Evolutionary conservation across 2,888 invertebrate genomes (phyloP).

Genomic region (Nemotelus nigrinus): DNA sequence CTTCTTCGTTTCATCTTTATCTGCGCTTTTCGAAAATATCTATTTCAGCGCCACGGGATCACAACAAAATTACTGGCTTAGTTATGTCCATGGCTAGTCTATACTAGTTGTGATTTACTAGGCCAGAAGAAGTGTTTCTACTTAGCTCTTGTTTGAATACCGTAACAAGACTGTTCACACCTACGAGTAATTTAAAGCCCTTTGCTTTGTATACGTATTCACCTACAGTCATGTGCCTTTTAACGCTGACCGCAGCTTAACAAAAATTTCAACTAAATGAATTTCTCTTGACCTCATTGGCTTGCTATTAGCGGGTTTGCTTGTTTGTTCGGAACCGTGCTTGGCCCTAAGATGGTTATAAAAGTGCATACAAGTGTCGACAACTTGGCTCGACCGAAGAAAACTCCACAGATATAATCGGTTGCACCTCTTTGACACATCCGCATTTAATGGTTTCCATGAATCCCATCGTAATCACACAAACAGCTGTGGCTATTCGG

Average conservation of each 20-base stretch:
- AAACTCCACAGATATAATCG: slow-evolving; percentile 4
- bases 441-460: slow-evolving; percentile 7
- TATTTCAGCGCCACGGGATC: no score
- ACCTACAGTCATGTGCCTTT: neutral
- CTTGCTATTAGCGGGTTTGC: slow-evolving; percentile 5
- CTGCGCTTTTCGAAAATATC: no score
- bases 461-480: neutral
- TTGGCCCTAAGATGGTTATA: slow-evolving; percentile 11
- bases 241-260: neutral
- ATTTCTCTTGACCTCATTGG: slow-evolving; percentile 18
- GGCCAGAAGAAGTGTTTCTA: neutral
- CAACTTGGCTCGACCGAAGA: neutral
- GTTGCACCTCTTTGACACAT: neutral
- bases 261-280: neutral
- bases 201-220: neutral
- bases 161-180: neutral
- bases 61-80: no score
- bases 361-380: neutral
- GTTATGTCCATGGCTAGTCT: no score
- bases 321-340: neutral
- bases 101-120: neutral
- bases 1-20: no score
- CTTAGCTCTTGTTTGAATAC: neutral
- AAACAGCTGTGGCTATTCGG: neutral
- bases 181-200: slow-evolving; percentile 4